These are phyloP conservation scores for Gorsachius magnificus DNA, from an alignment of 2,797 vertebrate genomes.

Conservation along the genomic window DNA sequence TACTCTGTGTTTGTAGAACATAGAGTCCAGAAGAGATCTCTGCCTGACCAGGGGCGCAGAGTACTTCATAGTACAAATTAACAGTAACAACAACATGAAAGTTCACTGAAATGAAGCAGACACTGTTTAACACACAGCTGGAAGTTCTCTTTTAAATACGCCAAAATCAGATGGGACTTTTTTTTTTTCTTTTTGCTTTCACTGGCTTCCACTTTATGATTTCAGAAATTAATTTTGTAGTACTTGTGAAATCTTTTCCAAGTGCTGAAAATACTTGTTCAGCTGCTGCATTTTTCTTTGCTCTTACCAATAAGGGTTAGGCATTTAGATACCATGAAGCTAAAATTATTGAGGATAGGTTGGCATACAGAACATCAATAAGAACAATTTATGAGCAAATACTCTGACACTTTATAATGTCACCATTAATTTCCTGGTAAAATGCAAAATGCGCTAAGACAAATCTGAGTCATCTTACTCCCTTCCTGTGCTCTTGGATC, in stretches of 20 bases:
- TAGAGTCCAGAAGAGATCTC: not conserved
- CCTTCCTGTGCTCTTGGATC: not conserved
- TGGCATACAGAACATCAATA: not conserved
- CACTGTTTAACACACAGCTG: not conserved
- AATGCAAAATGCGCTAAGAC: not conserved
- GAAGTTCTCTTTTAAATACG: not conserved
- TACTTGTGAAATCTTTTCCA: not conserved
- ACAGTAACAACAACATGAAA: not conserved
- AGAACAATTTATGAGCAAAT: not conserved
- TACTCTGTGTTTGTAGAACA: not conserved
- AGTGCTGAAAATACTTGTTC: not conserved
- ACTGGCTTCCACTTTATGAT: not conserved
- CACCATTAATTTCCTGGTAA: not conserved
- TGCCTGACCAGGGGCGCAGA: rapidly evolving
- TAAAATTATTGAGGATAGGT: not conserved
- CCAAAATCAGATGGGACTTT: not conserved
- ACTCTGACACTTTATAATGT: not conserved
- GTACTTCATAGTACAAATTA: not conserved
- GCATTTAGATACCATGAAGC: not conserved
- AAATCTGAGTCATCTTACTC: not conserved
- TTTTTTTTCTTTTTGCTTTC: not conserved
- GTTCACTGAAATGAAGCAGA: not conserved
- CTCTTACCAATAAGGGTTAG: not conserved
- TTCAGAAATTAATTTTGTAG: not conserved
- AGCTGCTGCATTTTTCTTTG: not conserved